These are phyloP conservation scores for Drosophila barbarae DNA, from an alignment of 2,888 invertebrate species.

Conservation along the genomic window DNA sequence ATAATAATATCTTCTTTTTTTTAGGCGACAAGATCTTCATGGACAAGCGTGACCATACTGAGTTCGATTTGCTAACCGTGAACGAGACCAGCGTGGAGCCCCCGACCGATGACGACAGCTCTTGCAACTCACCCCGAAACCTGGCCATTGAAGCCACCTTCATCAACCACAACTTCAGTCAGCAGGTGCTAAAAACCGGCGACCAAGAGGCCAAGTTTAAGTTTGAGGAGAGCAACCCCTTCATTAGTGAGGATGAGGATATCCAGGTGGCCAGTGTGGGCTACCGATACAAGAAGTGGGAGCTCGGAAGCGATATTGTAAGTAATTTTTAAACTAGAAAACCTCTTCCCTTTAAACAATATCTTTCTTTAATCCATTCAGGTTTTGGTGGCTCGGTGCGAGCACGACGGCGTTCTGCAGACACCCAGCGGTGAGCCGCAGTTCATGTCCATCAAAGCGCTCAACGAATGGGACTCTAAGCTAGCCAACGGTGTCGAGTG, in stretches of 20 bases:
- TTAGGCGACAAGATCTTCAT: conserved; percentile 95
- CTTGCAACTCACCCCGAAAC: conserved; percentile 97
- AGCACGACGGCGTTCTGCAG: conserved; percentile 96
- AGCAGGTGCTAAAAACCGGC: conserved; percentile 89
- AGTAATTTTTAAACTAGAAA: conserved; percentile 69
- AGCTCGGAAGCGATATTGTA: conserved; percentile 95
- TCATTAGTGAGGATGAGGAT: conserved; percentile 95
- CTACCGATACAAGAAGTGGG: conserved; percentile 98
- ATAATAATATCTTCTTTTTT: not conserved
- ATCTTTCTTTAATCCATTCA: conserved; percentile 55
- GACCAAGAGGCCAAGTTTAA: conserved; percentile 90
- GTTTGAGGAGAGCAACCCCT: conserved; percentile 95
- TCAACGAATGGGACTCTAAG: conserved; percentile 99
- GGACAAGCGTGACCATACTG: conserved; percentile 98
- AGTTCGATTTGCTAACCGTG: conserved; percentile 97
- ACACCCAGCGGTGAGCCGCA: conserved; percentile 94
- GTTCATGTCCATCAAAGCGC: conserved; percentile 96
- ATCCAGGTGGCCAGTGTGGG: conserved; percentile 97
- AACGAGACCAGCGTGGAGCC: conserved; percentile 99
- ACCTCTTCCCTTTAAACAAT: not conserved
- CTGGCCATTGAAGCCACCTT: conserved; percentile 98
- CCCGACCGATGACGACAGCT: conserved; percentile 96
- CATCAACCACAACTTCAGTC: conserved; percentile 99
- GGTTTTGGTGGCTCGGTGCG: conserved; percentile 94
- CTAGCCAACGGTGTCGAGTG: conserved; percentile 98